Evolutionary conservation across 2,888 invertebrate species (phyloP).

Genomic region (Baccha elongata): DNA sequence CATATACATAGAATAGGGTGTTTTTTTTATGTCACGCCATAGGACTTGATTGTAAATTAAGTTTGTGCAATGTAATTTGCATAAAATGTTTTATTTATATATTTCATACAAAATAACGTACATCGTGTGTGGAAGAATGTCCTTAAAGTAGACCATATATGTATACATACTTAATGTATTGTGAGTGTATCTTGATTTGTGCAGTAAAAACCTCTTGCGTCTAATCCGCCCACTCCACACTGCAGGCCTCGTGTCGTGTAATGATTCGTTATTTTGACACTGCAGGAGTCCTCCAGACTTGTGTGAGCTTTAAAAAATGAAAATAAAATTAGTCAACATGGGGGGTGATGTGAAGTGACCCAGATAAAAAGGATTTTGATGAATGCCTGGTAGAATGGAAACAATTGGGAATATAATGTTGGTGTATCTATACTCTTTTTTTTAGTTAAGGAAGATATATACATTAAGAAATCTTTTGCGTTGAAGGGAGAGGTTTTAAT

Average conservation of each 20-base stretch:
- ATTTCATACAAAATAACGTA: not conserved
- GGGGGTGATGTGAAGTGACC: slow-evolving; percentile 53
- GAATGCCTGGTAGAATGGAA: slow-evolving; percentile 48
- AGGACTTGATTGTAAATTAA: not conserved
- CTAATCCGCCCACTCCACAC: slow-evolving; percentile 14
- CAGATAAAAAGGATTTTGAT: slow-evolving; percentile 53
- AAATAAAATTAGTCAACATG: slow-evolving; percentile 67
- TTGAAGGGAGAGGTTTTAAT: slow-evolving; percentile 22
- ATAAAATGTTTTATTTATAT: not conserved
- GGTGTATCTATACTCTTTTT: not conserved
- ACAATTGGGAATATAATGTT: slow-evolving; percentile 49
- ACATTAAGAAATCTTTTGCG: not conserved
- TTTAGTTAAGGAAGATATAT: not conserved
- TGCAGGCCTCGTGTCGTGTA: not conserved
- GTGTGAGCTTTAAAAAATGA: slow-evolving; percentile 28
- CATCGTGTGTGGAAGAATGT: not conserved
- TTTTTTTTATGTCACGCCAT: not conserved
- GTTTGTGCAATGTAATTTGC: slow-evolving; percentile 5
- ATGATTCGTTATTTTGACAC: slow-evolving; percentile 17
- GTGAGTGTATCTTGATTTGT: not conserved
- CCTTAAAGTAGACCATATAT: not conserved
- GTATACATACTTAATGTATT: not conserved
- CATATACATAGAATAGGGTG: not conserved
- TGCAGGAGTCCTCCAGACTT: slow-evolving; percentile 43
- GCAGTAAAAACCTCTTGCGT: not conserved